Evolutionary conservation across 1,140 invertebrate species (phyloP).

Genomic region (Alviniconcha marisindica): DNA sequence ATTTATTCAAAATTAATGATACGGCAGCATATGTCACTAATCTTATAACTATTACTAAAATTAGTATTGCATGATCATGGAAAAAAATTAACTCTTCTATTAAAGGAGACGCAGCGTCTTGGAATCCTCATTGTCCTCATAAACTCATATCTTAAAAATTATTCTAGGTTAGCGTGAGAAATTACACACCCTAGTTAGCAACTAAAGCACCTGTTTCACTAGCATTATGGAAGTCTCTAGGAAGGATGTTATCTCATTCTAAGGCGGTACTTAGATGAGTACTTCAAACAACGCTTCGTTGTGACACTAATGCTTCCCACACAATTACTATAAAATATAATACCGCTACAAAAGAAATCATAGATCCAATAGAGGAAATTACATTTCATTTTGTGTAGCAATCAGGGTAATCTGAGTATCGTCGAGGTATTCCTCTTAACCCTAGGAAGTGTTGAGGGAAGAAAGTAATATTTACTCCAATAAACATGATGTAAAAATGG

Average conservation of each 20-base stretch:
- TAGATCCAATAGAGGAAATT: constrained; percentile 81
- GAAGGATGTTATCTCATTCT: constrained; percentile 33
- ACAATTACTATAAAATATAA: constrained; percentile 78
- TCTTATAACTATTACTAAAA: constrained; percentile 75
- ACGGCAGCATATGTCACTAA: constrained; percentile 73
- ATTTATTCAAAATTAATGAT: constrained; percentile 76
- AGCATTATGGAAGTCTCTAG: constrained; percentile 26
- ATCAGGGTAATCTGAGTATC: constrained; percentile 85
- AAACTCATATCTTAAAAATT: constrained; percentile 73
- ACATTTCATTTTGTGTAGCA: constrained; percentile 81
- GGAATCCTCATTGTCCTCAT: constrained; percentile 78
- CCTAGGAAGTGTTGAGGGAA: constrained; percentile 87
- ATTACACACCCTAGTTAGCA: background rate
- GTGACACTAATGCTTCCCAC: constrained; percentile 78
- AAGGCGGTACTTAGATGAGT: background rate
- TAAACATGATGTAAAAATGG: constrained; percentile 49
- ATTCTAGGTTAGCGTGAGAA: too few relatives aligned
- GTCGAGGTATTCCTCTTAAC: constrained; percentile 84
- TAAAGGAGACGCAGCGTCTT: constrained; percentile 79
- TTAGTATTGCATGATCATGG: constrained; percentile 79
- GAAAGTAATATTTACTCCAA: constrained; percentile 83
- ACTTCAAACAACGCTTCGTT: constrained; percentile 75
- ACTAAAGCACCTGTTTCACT: constrained; percentile 22
- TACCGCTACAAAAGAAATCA: constrained; percentile 79
- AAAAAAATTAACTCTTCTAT: constrained; percentile 82